phyloP scores from a whole-genome alignment of 2,113 vertebrate species.

The Etia nguti region DNA sequence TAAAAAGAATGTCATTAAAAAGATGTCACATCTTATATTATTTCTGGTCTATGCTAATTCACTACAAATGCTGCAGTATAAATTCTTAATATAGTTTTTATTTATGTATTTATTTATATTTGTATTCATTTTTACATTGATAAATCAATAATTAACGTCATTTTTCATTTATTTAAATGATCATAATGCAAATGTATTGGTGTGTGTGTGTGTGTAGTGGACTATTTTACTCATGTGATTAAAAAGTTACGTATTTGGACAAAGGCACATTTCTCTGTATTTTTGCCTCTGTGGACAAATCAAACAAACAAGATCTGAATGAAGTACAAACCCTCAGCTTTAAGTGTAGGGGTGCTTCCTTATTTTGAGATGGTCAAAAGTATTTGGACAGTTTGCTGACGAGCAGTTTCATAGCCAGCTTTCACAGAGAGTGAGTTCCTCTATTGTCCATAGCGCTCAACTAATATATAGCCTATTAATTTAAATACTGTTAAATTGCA shows the following conservation, averaged over 20 bases:
- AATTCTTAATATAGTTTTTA: not conserved
- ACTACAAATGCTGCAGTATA: not conserved
- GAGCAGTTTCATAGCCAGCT: accelerated
- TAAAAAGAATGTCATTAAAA: too few species aligned
- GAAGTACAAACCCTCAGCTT: not conserved
- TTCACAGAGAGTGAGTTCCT: not conserved
- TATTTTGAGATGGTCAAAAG: not conserved
- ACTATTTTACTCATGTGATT: not conserved
- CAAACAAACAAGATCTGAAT: not conserved
- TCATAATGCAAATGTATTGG: not conserved
- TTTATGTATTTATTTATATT: not conserved
- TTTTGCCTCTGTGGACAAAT: not conserved
- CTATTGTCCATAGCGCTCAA: not conserved
- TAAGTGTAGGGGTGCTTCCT: not conserved
- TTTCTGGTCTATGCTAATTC: not conserved
- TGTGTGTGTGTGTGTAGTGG: accelerated
- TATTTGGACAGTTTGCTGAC: not conserved
- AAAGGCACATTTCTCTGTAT: not conserved
- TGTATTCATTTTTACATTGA: not conserved
- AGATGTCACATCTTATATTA: not conserved
- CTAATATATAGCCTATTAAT: not conserved
- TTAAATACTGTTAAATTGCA: not conserved
- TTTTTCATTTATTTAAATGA: not conserved
- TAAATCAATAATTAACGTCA: not conserved
- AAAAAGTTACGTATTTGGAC: accelerated